These are phyloP conservation scores for Sebastes iracundus DNA, from an alignment of 2,797 vertebrate species.

Conservation along the genomic window DNA sequence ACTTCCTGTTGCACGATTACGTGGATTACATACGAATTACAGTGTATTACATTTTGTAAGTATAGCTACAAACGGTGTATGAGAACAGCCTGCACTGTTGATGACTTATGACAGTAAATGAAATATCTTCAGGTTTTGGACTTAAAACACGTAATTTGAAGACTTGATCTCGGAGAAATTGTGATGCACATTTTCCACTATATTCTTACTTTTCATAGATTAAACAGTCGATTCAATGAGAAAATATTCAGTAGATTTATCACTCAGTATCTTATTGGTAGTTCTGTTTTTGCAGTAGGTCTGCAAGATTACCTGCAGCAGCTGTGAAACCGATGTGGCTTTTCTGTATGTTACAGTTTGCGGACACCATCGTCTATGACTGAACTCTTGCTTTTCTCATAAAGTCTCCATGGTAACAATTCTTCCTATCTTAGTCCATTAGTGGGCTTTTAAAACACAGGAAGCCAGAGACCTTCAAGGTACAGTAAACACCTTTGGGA, in stretches of 20 bases:
- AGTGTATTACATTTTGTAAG: too few species aligned
- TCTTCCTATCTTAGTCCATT: slow-evolving; percentile 41
- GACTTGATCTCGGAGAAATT: too few species aligned
- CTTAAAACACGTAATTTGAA: too few species aligned
- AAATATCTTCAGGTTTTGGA: too few species aligned
- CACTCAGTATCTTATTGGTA: neutral
- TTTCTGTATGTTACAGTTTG: slow-evolving; percentile 3
- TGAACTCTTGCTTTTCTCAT: slow-evolving; percentile 38
- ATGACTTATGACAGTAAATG: too few species aligned
- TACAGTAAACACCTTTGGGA: slow-evolving; percentile 40
- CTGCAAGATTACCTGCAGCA: neutral
- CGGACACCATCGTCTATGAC: slow-evolving; percentile 11
- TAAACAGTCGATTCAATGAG: neutral
- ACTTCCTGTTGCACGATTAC: too few species aligned
- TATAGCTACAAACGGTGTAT: too few species aligned
- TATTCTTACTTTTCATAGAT: too few species aligned
- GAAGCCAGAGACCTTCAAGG: slow-evolving; percentile 38
- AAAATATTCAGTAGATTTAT: neutral
- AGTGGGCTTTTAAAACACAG: slow-evolving; percentile 52
- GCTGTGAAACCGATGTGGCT: slow-evolving; percentile 21
- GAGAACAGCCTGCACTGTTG: too few species aligned
- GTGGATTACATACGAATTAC: too few species aligned
- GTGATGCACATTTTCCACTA: too few species aligned
- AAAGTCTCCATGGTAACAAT: slow-evolving; percentile 56
- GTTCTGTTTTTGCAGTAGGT: neutral